A percentile compares a stretch with the other conserved stretches of the same genome.
Conservation (phyloP, 2,888 invertebrate genomes). For the Cryptocephalus moraei region DNA sequence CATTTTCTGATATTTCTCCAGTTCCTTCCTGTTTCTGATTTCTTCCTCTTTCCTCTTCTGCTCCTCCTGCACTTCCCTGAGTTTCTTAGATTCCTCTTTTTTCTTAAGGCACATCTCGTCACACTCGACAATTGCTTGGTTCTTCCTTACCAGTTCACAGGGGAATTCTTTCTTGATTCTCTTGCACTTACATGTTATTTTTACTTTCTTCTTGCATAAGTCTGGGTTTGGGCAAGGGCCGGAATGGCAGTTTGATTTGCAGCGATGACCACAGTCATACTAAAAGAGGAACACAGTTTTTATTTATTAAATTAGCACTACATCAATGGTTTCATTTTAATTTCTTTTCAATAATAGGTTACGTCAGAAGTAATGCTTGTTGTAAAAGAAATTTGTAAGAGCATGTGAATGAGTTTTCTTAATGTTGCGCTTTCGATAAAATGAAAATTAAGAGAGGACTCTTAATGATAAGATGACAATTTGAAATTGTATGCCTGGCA, state of each 20-base stretch:
- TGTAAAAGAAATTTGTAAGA: too few relatives aligned
- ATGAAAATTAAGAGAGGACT: too few relatives aligned
- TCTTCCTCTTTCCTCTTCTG: conserved; percentile 53
- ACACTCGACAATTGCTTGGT: conserved; percentile 45
- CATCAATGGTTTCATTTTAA: too few relatives aligned
- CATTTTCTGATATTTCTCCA: conserved; percentile 69
- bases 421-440: too few relatives aligned
- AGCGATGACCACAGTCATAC: conserved; percentile 79
- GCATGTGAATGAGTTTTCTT: too few relatives aligned
- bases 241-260: conserved; percentile 61
- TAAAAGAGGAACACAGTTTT: conserved; percentile 29
- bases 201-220: conserved; percentile 69
- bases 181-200: conserved; percentile 68
- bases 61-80: conserved; percentile 45
- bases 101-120: conserved; percentile 54
- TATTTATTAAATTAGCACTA: too few relatives aligned
- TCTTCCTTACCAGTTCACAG: conserved; percentile 50
- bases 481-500: too few relatives aligned
- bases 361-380: too few relatives aligned
- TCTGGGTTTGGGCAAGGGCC: conserved; percentile 58
- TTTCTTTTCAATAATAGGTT: too few relatives aligned
- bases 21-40: conserved; percentile 57
- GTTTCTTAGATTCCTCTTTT: conserved; percentile 43
- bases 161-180: conserved; percentile 62
- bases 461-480: too few relatives aligned